phyloP scores from a whole-genome alignment of 2,113 vertebrate species.

The Enhydra lutris region DNA sequence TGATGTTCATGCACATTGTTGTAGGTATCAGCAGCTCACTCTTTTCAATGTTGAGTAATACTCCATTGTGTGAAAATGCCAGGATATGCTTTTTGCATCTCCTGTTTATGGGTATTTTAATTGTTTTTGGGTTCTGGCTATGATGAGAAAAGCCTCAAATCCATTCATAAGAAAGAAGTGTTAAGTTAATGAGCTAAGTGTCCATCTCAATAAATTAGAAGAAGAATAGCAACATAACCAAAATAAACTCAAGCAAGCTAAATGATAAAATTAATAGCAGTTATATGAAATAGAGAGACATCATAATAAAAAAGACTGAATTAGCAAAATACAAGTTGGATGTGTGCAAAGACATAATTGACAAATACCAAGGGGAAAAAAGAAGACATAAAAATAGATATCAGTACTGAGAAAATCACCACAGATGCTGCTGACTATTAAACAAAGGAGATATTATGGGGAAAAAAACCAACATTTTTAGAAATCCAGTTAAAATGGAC shows the following conservation, averaged over 20 bases:
- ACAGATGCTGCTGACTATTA: neutral
- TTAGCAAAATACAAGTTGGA: neutral
- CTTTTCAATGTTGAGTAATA: neutral
- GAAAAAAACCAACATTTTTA: neutral
- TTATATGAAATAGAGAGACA: neutral
- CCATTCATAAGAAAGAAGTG: neutral
- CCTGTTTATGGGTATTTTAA: neutral
- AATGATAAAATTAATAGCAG: neutral
- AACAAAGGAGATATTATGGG: neutral
- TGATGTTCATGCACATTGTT: neutral
- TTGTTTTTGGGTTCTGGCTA: neutral
- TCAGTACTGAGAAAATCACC: neutral
- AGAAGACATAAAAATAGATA: neutral
- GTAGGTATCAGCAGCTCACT: neutral
- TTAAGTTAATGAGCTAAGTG: neutral
- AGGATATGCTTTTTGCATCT: neutral
- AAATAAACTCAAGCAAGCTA: neutral
- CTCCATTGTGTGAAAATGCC: neutral
- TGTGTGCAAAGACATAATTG: neutral
- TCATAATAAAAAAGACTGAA: neutral
- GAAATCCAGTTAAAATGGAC: neutral
- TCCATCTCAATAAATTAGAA: neutral
- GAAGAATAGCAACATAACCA: neutral
- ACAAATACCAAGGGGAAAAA: neutral
- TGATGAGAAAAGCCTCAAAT: neutral